These are phyloP conservation scores for Ptychoptera contaminata DNA, from an alignment of 2,888 invertebrate species.

Conservation along the genomic window DNA sequence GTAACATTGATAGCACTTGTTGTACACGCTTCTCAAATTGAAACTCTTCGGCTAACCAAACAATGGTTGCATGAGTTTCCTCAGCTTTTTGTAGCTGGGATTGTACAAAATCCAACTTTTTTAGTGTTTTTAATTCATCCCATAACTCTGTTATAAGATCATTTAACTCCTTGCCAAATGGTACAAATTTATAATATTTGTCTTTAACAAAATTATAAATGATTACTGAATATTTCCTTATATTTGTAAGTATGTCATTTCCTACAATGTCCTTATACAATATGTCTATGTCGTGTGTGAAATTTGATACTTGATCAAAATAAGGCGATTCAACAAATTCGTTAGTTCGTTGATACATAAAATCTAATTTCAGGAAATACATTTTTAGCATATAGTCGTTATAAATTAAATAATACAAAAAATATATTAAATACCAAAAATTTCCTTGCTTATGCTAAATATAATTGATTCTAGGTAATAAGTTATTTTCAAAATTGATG, in stretches of 20 bases:
- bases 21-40: slow-evolving; percentile 54
- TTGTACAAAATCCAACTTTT: slow-evolving; percentile 43
- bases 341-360: slow-evolving; percentile 61
- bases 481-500: slow-evolving; percentile 56
- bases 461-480: slow-evolving; percentile 60
- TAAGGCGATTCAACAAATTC: slow-evolving; percentile 68
- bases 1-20: slow-evolving; percentile 43
- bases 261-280: slow-evolving; percentile 62
- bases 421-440: slow-evolving; percentile 37
- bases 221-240: slow-evolving; percentile 56
- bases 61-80: slow-evolving; percentile 45
- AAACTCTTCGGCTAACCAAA: slow-evolving; percentile 63
- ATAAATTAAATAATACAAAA: too few species aligned
- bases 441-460: slow-evolving; percentile 56
- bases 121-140: slow-evolving; percentile 41
- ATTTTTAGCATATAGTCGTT: background rate
- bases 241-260: slow-evolving; percentile 62
- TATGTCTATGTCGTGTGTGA: slow-evolving; percentile 65
- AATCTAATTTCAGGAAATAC: slow-evolving; percentile 38
- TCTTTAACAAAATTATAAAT: slow-evolving; percentile 50
- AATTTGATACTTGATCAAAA: slow-evolving; percentile 61
- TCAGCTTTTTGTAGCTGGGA: slow-evolving; percentile 37
- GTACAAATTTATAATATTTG: slow-evolving; percentile 48
- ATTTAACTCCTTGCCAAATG: slow-evolving; percentile 49
- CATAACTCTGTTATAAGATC: slow-evolving; percentile 45